Evolutionary conservation across 1,140 invertebrate species (phyloP), one percentile per base, ranked within the genome.

Genomic region (Rhagoletis pomonella): DNA sequence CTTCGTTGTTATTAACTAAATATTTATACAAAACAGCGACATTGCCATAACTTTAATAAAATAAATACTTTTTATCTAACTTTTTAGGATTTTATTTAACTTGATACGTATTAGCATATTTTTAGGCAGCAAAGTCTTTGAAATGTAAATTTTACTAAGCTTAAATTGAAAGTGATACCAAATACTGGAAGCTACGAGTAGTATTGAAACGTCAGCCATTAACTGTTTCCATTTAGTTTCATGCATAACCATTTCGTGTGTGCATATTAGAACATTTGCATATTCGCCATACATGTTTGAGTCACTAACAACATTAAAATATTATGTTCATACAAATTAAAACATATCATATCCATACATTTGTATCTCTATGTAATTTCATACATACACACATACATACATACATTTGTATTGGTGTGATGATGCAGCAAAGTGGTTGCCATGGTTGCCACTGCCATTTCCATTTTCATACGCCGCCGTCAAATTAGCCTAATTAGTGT

Each of bases 401-500:
- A 64, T 64, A 14, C n/a, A n/a, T 64, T 12, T 14, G 64, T 62
- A 67, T 3, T 62, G 12, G 60, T 12, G 10, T 10, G 64, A 67
- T 6, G 19, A 29, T 9, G 9, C 50, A 4, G 50, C 9, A 6
- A 55, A 55, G 10, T 55, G 50, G 50, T 59, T 59, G 4, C 4
- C 1, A 17, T 62, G 60, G 4, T n/a, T 47, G 67, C 42, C 10
- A 12, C 67, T 17, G 67, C 42, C 12, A 44, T 39, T 42, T 10
- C 12, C 67, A 73, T 73, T 73, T 10, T 4, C 44, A 39, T 4
- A 44, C 67, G 44, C 39, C 50, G 73, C 73, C 7, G 7, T 58
- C 73, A 50, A 81, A 81, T 58, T 50, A 81, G 50, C n/a, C 47
- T 81, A 81, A 81, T 81, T 81, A 81, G 73, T 50, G 42, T 50